Percentiles rank a stretch among this genome's conserved stretches.
phyloP scores from a whole-genome alignment of 30 jellyfish, hydroid and myxozoan genomes.

The Aurelia aurita complex sp. Pacific region DNA sequence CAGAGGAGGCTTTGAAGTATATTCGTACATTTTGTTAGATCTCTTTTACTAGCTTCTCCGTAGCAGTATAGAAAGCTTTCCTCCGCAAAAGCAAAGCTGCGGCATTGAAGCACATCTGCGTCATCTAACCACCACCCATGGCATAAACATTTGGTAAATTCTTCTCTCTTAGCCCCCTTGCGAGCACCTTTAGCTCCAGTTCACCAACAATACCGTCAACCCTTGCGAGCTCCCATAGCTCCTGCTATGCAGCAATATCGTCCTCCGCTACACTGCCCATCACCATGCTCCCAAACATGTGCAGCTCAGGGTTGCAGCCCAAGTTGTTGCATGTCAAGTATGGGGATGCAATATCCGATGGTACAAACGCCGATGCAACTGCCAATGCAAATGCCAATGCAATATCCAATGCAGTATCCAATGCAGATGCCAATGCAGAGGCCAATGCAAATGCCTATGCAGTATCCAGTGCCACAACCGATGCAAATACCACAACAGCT shows the following conservation, averaged over 20 bases:
- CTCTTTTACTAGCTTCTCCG: no score
- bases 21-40: no score
- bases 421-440: constrained; percentile 45
- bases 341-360: constrained; percentile 47
- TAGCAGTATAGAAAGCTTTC: no score
- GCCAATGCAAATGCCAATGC: constrained; percentile 64
- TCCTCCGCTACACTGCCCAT: constrained; percentile 78
- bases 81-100: no score
- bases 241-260: constrained; percentile 56
- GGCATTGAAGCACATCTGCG: no score
- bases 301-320: constrained; percentile 77
- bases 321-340: constrained; percentile 55
- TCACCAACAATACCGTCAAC: no score
- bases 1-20: no score
- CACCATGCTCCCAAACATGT: constrained; percentile 75
- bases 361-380: constrained; percentile 47
- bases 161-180: no score
- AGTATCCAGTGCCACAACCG: no score
- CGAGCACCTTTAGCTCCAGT: no score
- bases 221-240: neutral
- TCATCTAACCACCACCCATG: no score
- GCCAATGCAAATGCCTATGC: constrained; percentile 48
- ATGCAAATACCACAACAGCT: neutral
- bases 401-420: constrained; percentile 15
- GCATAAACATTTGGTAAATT: no score